Base-by-base conservation (phyloP, 2,113 vertebrate species). In the Cercocebus atys region DNA sequence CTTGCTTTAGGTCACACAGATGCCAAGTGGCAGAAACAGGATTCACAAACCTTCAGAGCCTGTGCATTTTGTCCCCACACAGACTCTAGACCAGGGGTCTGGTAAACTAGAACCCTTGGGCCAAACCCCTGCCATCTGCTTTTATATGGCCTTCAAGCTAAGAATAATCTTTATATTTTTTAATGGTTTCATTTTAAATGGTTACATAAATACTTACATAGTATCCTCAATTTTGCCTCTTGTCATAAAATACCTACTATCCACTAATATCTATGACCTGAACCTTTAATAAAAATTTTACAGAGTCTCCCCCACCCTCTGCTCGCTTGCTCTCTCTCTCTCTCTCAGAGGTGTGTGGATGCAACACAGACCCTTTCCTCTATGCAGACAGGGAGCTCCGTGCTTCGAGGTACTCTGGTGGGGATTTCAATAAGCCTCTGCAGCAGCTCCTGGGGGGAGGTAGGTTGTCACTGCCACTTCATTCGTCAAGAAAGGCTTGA, bases 51-150 rank as follows among this genome's bases (percentile, higher is more conserved):
- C 22, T 50, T 38, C 43, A 30, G 45, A 12, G 4, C 61, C 35
- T 10, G 12, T 0, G 5, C 25, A 2, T 32, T n/a, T n/a, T 40
- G 35, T 10, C n/a, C 45, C 59, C 1, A 3, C 13, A 17, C 61
- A 64, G 45, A 32, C 61, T 52, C 59, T 32, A 16, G 10, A 55
- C 6, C 76, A 64, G 25, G 38, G 64, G 1, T 30, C n/a, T 38
- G 47, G 25, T 6, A 55, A 81, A 1, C 27, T 9, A 12, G 35
- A 50, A 64, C 16, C 25, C 35, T 16, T 16, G 43, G 25, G 45
- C 17, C 47, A 27, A 0, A 27, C 64, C 52, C 7, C 50, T 23
- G 4, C 79, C 38, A 0, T 27, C 66, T 83, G 79, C 14, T 55
- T 57, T 6, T 25, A 22, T 45, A n/a, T 55, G 50, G 38, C 50